Base-by-base conservation (phyloP, 2,888 invertebrate genomes). In the Ormyrus rosae region DNA sequence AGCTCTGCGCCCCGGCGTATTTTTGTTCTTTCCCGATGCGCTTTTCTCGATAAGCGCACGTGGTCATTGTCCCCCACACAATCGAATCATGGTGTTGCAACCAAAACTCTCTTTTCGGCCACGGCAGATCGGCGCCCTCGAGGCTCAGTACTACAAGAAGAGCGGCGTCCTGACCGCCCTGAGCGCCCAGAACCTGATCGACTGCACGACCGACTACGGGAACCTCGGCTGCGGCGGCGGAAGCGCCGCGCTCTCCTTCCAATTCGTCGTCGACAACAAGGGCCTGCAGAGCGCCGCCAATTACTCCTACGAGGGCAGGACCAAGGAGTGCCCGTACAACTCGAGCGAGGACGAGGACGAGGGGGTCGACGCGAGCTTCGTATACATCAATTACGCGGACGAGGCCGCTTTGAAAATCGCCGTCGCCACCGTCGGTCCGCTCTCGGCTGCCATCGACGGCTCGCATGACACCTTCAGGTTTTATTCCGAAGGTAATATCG, bases 201-300 rank as follows among this genome's bases (percentile, higher is more conserved):
- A 98, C 92, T 98, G 98, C 89, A 97, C 97, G 3, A 86, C 90
- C 1, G 92, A 93, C 82, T 98, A 95, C 89, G 97, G 96, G 60
- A 98, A 98, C 92, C 94, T 96, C 88, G 98, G 98, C 72, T 98
- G 98, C 91, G 94, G 96, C 86, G 98, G 98, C 71, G 97, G 97
- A 82, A 90, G 94, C 58, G 94, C 94, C 94, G 96, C 97, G 91
- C 93, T 95, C 88, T 97, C 97, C 77, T 97, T 97, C 93, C 92
- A 94, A 87, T 97, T 97, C 89, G 93, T 97, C 86, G 94, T 94
- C 91, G 94, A 95, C 79, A 97, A 97, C 90, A 93, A 93, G 75
- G 98, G 98, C 83, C 93, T 99, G 86, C 98, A 98, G 90, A 97
- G 96, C 0, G 98, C 98, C 91, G 93, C 93, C 79, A 92, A 94